phyloP scores from a whole-genome alignment of 64 coral and sea anemone species.

The Porites lutea region DNA sequence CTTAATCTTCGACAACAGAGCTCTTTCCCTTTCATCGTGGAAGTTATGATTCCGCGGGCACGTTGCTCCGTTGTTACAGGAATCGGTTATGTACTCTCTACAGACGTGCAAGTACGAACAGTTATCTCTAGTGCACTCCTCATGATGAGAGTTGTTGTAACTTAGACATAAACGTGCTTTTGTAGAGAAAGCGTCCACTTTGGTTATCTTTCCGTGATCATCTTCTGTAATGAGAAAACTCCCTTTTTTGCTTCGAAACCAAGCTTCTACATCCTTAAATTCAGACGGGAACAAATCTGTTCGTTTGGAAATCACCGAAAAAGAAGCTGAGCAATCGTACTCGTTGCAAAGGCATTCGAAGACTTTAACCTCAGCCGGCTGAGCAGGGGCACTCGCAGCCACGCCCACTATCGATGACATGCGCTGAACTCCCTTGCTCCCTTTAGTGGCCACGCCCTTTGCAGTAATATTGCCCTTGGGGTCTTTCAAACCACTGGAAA shows the following conservation, averaged over 20 bases:
- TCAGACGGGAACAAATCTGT: neutral
- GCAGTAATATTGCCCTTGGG: neutral
- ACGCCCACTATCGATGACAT: neutral
- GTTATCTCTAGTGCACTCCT: slow-evolving; percentile 6
- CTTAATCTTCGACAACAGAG: slow-evolving; percentile 17
- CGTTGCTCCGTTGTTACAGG: slow-evolving; percentile 33
- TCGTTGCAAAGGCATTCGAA: slow-evolving; percentile 59
- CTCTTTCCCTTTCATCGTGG: neutral
- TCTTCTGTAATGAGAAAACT: slow-evolving; percentile 68
- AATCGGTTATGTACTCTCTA: no score
- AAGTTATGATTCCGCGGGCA: slow-evolving; percentile 64
- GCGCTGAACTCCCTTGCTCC: neutral
- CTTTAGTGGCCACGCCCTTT: no score
- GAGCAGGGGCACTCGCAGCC: no score
- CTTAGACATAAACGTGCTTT: slow-evolving; percentile 63
- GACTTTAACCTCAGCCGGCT: neutral
- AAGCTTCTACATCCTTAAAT: slow-evolving; percentile 51
- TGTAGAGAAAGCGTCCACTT: slow-evolving; percentile 48
- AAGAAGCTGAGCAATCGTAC: slow-evolving; percentile 28
- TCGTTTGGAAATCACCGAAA: no score
- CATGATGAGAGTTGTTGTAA: neutral
- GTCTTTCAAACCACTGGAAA: neutral
- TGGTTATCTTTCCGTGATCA: slow-evolving; percentile 22
- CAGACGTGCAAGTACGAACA: slow-evolving; percentile 16
- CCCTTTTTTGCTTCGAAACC: slow-evolving; percentile 18